phyloP scores from a whole-genome alignment of 2,888 invertebrate species.

The Aethes cnicana region DNA sequence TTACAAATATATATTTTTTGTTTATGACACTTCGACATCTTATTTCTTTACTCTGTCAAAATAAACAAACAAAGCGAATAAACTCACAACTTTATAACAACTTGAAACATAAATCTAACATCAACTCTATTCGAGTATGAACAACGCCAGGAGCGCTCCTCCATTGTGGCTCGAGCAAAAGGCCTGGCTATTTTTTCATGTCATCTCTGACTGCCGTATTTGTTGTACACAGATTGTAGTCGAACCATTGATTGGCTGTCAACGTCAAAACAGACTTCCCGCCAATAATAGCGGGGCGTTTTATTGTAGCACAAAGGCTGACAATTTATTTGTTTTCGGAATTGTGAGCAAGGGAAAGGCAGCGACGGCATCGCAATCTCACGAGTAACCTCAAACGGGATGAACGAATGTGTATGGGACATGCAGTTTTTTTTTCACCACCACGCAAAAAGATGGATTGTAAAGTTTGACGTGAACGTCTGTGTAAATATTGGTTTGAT shows the following conservation, averaged over 20 bases:
- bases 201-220: slow-evolving; percentile 40
- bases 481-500: too few relatives aligned
- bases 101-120: too few relatives aligned
- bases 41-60: too few relatives aligned
- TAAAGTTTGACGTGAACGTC: too few relatives aligned
- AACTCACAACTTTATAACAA: too few relatives aligned
- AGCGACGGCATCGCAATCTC: slow-evolving; percentile 9
- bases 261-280: slow-evolving; percentile 44
- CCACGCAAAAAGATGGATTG: neutral
- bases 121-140: neutral
- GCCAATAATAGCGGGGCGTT: slow-evolving; percentile 46
- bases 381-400: neutral
- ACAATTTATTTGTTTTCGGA: slow-evolving; percentile 35
- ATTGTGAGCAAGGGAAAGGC: slow-evolving; percentile 13
- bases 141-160: neutral
- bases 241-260: slow-evolving; percentile 55
- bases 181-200: slow-evolving; percentile 44
- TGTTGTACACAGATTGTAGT: slow-evolving; percentile 34
- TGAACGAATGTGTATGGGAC: neutral
- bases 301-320: slow-evolving; percentile 48
- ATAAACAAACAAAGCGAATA: too few relatives aligned
- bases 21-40: too few relatives aligned
- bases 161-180: slow-evolving; percentile 7
- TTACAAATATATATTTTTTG: too few relatives aligned
- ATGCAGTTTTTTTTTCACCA: neutral